Evolutionary conservation across 53 echinoderm and acorn worm genomes (phyloP), one percentile per base, ranked within the genome.

Genomic region (Astropecten irregularis): DNA sequence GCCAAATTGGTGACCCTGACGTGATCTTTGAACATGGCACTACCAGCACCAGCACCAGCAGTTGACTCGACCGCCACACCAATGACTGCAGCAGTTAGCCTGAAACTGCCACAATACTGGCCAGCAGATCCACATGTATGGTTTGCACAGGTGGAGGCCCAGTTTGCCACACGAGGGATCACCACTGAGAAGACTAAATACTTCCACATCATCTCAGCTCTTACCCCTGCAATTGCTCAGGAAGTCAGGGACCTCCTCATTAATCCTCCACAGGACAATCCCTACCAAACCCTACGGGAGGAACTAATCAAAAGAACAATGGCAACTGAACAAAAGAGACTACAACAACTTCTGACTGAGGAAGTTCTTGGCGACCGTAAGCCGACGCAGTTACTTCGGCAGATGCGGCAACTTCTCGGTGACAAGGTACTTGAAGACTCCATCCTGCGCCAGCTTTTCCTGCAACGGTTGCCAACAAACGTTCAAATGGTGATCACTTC

Each of bases 231-330:
- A 59, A 59, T 59, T 59, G 30, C 59, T 8, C 59, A 59, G 30
- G 59, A 59, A 59, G 66, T 9, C 36, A 19, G 19, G 6, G 3
- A 37, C 16, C 9, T 68, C 6, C 46, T 68, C 4, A 15, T 68
- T 4, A 16, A 34, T 8, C 40, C 68, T 37, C 68, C 68, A 4
- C 6, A 6, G 37, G 68, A 68, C 4, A 68, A 18, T 16, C 40
- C 68, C 4, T 68, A 68, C 46, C 33, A 39, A 39, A 68, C 7
- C 9, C 16, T 68, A 1, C 18, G 26, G 8, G 68, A 68, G 10
- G 68, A 38, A 22, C 68, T 68, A 16, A 44, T 68, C 22, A 68
- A 68, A 38, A 7, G 68, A 6, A 68, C 68, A 68, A 10, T 39
- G 18, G 33, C 23, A 44, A 40, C 68, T 44, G 68, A 68, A 44